Base-by-base conservation (phyloP, 1,140 invertebrate species). In the Heliconius hewitsoni region DNA sequence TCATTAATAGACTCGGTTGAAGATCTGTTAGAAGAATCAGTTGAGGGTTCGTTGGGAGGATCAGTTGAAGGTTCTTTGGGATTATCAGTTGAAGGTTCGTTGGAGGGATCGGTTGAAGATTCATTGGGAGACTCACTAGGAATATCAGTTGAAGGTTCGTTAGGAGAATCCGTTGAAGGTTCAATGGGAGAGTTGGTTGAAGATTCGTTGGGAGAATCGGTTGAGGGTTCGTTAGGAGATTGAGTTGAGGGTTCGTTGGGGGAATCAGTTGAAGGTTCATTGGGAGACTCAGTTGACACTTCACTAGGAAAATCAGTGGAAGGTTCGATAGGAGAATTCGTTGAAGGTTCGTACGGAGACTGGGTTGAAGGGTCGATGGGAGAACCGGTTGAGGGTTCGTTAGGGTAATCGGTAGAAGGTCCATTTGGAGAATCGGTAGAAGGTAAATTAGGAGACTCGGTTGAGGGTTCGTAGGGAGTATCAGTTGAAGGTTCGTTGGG, bases 21-120 rank as follows among this genome's bases (percentile, higher is more conserved):
- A 13, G 42, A 2, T 13, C 3, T 11, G 8, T 19, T 75, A 23
- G 73, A 18, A 5, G 73, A 13, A 13, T 71, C 52, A 18, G 72
- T 81, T 27, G 77, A 72, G 16, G 34, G n/a, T 3, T 39, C 76
- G 50, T 73, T 77, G 19, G 78, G 77, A 16, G 16, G 19, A 57
- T 39, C 1, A 2, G 13, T 77, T 23, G 19, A 72, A 39, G 3
- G 57, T 77, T 70, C 60, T 60, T 8, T 57, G 1, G 55, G 4
- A 19, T n/a, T 0, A 2, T 57, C 19, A n/a, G 55, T 57, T 19
- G 55, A 23, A 3, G 55, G 55, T 60, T 11, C 18, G 23, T 19
- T 27, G 19, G 57, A 8, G 23, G 57, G 2, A 3, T 2, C 2
- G 2, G 57, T 60, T 6, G 57, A 8, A 11, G 23, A 9, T 60